Evolutionary conservation across 1,140 invertebrate genomes (phyloP), one percentile per base, ranked within the genome.

Genomic region (Drosophila leontia): DNA sequence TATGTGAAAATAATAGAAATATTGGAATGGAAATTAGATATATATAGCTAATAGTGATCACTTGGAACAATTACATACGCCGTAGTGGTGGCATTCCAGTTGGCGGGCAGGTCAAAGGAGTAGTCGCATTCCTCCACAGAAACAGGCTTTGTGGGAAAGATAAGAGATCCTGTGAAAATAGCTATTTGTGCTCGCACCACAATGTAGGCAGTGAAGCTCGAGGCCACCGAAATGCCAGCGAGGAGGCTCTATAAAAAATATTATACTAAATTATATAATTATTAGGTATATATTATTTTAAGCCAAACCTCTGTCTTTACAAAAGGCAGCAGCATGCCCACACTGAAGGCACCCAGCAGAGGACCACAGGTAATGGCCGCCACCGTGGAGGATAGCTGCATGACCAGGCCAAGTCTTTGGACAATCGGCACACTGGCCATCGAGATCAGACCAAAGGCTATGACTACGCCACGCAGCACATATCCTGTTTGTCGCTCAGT

Each of bases 291-390:
- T 17, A 1, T 3, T 12, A 3, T 12, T 1, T 7, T 3, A 42
- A 13, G 85, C 41, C 50, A 71, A 91, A 91, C 96, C 63, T 94
- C 94, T 7, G 94, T 94, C 78, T 97, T 97, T 11, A 96, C 94
- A 95, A 96, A 97, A 5, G 97, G 97, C 82, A 97, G 94, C 39
- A 96, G 93, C 95, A 98, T 97, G 72, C 97, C 97, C 7, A 98
- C 93, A 1, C 95, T 96, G 88, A 98, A 98, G 15, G 98, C 94
- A 1, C 97, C 97, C 51, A 98, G 95, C 0, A 97, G 95, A 5
- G 97, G 96, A 6, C 97, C 97, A 19, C 96, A 96, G 9, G 97
- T 95, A 56, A 98, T 96, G 0, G 96, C 96, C 48, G 96, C 96
- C 34, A 97, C 92, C 50, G 96, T 96, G 15, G 96, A 94, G 0